These are phyloP conservation scores for Amphilophus citrinellus DNA, from an alignment of 2,113 vertebrate species.

Conservation along the genomic window DNA sequence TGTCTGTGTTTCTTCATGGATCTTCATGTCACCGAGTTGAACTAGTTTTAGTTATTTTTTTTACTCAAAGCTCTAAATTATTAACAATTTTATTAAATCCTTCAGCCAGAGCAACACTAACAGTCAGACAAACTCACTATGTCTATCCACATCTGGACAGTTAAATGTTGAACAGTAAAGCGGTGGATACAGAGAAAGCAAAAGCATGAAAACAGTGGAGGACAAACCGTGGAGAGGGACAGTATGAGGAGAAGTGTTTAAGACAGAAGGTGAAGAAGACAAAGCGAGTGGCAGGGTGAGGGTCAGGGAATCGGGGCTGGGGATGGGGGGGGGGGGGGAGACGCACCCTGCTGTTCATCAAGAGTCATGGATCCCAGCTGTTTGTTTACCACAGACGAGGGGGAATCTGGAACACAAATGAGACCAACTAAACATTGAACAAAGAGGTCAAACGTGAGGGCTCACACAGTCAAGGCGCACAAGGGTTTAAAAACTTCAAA, in stretches of 20 bases:
- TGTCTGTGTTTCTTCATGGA: background rate
- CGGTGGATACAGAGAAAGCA: constrained; percentile 12
- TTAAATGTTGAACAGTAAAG: background rate
- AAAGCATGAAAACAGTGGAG: background rate
- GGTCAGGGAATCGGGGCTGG: constrained; percentile 35
- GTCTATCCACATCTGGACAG: background rate
- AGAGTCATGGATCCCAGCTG: constrained; percentile 99
- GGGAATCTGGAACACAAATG: constrained; percentile 98
- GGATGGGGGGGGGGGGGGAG: constrained; percentile 72
- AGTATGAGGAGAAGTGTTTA: constrained; percentile 3
- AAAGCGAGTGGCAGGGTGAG: constrained; percentile 60
- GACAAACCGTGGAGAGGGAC: constrained; percentile 15
- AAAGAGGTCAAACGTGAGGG: constrained; percentile 46
- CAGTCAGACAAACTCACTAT: background rate
- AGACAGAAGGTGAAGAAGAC: constrained; percentile 12
- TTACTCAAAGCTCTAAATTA: background rate
- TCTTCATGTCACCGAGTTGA: background rate
- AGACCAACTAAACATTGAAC: constrained; percentile 88
- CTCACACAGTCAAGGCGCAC: constrained; percentile 44
- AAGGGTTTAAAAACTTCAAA: constrained; percentile 31
- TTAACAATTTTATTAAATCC: background rate
- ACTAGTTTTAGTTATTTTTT: background rate
- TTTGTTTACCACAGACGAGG: constrained; percentile 98
- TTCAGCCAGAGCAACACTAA: background rate
- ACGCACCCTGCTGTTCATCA: constrained; percentile 97